Conservation (phyloP, 2,113 vertebrate genomes). For the Coracopsis vasa region DNA sequence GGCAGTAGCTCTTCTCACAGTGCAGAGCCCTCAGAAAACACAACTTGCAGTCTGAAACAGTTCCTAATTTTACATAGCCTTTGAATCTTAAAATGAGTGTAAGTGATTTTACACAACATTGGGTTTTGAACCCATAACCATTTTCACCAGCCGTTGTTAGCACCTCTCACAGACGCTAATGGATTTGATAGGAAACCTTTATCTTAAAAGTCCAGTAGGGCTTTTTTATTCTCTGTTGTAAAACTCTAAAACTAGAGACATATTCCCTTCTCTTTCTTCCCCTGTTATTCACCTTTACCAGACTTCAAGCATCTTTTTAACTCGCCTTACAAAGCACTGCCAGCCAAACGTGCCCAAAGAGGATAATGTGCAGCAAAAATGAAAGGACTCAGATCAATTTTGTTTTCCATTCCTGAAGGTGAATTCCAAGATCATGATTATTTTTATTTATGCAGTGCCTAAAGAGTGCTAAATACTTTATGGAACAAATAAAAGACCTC, state of each 20-base stretch:
- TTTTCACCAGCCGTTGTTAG: not conserved
- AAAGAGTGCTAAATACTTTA: constrained; percentile 64
- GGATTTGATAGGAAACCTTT: constrained; percentile 40
- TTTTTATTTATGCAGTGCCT: constrained; percentile 62
- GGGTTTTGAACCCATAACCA: not conserved
- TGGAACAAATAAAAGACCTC: constrained; percentile 61
- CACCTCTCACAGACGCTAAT: constrained; percentile 10
- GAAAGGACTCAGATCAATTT: not conserved
- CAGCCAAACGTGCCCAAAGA: not conserved
- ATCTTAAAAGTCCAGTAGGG: not conserved
- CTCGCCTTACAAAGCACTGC: constrained; percentile 5
- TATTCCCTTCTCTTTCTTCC: too few species aligned
- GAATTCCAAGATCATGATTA: constrained; percentile 53
- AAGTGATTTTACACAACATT: constrained; percentile 18
- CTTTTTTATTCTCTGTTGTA: constrained; percentile 34
- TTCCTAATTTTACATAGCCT: not conserved
- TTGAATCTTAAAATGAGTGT: constrained; percentile 14
- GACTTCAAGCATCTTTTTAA: constrained; percentile 45
- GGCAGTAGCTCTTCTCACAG: not conserved
- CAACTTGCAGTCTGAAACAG: not conserved
- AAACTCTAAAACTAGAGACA: not conserved
- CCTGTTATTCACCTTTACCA: not conserved
- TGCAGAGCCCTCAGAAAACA: not conserved
- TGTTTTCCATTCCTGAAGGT: constrained; percentile 62
- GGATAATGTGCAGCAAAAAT: constrained; percentile 16